Conservation (phyloP, 2,888 invertebrate species). For the Parthenolecanium corni region DNA sequence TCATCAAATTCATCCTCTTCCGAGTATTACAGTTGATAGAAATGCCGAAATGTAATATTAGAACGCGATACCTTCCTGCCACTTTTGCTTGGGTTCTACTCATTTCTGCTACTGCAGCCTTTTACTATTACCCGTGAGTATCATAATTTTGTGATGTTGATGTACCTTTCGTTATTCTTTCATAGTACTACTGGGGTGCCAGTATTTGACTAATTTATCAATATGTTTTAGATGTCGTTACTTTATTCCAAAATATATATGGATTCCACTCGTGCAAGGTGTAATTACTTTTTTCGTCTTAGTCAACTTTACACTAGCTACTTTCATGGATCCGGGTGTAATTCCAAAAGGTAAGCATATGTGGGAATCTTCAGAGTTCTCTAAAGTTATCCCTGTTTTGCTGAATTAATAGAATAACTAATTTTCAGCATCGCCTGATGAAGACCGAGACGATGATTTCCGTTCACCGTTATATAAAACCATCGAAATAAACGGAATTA, state of each 20-base stretch:
- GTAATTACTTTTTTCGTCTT: slow-evolving; percentile 93
- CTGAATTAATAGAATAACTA: slow-evolving; percentile 15
- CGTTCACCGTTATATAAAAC: slow-evolving; percentile 91
- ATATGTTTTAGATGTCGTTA: slow-evolving; percentile 65
- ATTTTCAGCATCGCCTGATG: slow-evolving; percentile 76
- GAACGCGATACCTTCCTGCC: slow-evolving; percentile 94
- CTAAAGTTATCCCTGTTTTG: not conserved
- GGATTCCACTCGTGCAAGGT: slow-evolving; percentile 86
- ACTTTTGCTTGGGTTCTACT: slow-evolving; percentile 96
- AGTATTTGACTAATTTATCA: slow-evolving; percentile 27
- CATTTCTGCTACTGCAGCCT: slow-evolving; percentile 81
- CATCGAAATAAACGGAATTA: slow-evolving; percentile 96
- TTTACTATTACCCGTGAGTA: slow-evolving; percentile 97
- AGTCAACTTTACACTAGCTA: slow-evolving; percentile 96
- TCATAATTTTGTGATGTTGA: slow-evolving; percentile 29
- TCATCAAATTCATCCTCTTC: not conserved
- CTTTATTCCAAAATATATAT: slow-evolving; percentile 69
- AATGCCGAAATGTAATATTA: slow-evolving; percentile 94
- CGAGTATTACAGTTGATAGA: not conserved
- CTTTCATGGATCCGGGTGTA: slow-evolving; percentile 98
- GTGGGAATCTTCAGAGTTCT: not conserved
- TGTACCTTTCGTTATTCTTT: not conserved
- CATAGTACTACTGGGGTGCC: not conserved
- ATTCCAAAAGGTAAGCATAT: slow-evolving; percentile 78
- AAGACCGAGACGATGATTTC: slow-evolving; percentile 94